phyloP scores from a whole-genome alignment of 2,888 invertebrate genomes.

The Apoderus coryli region DNA sequence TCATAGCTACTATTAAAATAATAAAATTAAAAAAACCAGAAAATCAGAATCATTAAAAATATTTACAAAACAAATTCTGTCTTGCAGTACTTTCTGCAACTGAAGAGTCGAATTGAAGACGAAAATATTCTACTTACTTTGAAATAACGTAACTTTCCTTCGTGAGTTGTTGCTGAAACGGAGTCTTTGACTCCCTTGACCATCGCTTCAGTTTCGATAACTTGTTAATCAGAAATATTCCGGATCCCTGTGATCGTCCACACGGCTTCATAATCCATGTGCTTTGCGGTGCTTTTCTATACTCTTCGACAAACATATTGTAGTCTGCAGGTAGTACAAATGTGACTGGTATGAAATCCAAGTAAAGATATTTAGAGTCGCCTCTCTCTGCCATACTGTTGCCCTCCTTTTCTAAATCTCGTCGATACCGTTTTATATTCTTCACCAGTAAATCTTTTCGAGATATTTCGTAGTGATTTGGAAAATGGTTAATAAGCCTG shows the following conservation, averaged over 20 bases:
- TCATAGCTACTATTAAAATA: too few species aligned
- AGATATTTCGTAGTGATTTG: slow-evolving; percentile 89
- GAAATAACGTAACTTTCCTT: slow-evolving; percentile 93
- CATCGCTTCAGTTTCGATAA: slow-evolving; percentile 84
- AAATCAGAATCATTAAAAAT: too few species aligned
- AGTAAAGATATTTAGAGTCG: slow-evolving; percentile 58
- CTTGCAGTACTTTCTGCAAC: too few species aligned
- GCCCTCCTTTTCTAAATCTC: slow-evolving; percentile 84
- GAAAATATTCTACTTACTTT: slow-evolving; percentile 34
- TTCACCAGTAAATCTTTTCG: slow-evolving; percentile 92
- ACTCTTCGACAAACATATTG: slow-evolving; percentile 94
- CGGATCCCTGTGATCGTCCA: slow-evolving; percentile 87
- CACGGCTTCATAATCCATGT: slow-evolving; percentile 99
- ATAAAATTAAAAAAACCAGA: too few species aligned
- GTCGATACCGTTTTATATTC: slow-evolving; percentile 87
- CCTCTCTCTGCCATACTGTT: slow-evolving; percentile 76
- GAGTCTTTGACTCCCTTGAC: slow-evolving; percentile 75
- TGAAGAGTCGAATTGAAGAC: too few species aligned
- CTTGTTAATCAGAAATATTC: slow-evolving; percentile 91
- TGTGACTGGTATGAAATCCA: slow-evolving; percentile 88
- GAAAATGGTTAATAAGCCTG: slow-evolving; percentile 88
- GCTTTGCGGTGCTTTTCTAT: slow-evolving; percentile 81
- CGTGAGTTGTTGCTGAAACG: slow-evolving; percentile 68
- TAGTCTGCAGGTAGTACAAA: slow-evolving; percentile 92
- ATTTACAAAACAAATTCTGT: too few species aligned